A percentile compares a stretch with the other conserved stretches of the same genome.
These are phyloP conservation scores for Halichondria panicea DNA, from an alignment of 37 sponge, comb jelly and placozoan species.

Conservation along the genomic window DNA sequence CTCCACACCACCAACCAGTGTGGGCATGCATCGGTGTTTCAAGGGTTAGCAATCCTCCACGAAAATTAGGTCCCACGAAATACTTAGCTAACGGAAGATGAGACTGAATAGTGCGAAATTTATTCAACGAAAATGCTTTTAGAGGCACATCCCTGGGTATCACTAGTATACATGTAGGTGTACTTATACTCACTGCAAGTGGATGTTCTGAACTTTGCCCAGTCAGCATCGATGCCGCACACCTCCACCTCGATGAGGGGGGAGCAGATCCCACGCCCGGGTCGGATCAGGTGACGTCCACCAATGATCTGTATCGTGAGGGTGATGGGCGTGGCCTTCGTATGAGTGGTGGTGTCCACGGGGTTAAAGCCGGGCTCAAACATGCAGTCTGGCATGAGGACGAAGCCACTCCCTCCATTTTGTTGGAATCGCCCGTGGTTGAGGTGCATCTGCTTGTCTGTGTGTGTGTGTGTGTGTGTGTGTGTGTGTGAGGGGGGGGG, in stretches of 20 bases:
- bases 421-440: conserved; percentile 93
- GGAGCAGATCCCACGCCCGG: conserved; percentile 82
- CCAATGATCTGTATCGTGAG: conserved; percentile 75
- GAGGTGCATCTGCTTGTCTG: conserved; percentile 96
- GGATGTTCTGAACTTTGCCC: conserved; percentile 70
- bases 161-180: too few species aligned
- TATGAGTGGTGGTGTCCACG: conserved; percentile 51
- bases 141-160: too few species aligned
- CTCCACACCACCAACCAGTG: too few species aligned
- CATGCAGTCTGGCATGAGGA: conserved; percentile 94
- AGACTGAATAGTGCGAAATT: too few species aligned
- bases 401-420: conserved; percentile 94
- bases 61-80: too few species aligned
- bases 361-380: conserved; percentile 83
- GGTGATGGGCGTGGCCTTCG: conserved; percentile 48
- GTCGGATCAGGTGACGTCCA: conserved; percentile 80
- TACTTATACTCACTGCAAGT: conserved; percentile 64
- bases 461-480: too few species aligned
- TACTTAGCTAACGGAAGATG: too few species aligned
- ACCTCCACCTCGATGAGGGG: conserved; percentile 90
- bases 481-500: too few species aligned
- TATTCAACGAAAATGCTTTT: too few species aligned
- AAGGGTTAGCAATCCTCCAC: too few species aligned
- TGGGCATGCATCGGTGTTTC: too few species aligned
- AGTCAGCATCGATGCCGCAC: conserved; percentile 78